phyloP scores from a whole-genome alignment of 1,140 invertebrate genomes.

The Drosophila virilis region DNA sequence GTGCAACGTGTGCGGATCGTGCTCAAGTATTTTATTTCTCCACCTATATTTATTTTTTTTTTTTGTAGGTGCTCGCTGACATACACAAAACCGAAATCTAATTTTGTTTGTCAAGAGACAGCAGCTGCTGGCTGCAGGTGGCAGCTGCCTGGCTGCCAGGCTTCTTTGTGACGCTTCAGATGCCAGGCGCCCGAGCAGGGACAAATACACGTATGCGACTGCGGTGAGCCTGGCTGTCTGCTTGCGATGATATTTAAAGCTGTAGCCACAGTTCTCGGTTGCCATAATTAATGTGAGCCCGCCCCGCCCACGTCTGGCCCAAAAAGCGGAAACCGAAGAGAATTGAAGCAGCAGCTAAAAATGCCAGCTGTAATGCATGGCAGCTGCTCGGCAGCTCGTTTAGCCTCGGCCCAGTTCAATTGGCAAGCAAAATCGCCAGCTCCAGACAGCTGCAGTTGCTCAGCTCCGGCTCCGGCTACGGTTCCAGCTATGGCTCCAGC shows the following conservation, averaged over 20 bases:
- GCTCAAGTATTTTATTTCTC: slow-evolving; percentile 1
- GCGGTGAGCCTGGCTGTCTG: slow-evolving; percentile 13
- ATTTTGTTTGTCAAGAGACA: slow-evolving; percentile 68
- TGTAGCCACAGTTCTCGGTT: slow-evolving; percentile 26
- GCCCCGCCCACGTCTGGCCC: background rate
- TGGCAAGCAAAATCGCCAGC: slow-evolving; percentile 19
- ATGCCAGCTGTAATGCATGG: slow-evolving; percentile 28
- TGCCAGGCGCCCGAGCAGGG: background rate
- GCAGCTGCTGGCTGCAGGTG: slow-evolving; percentile 5
- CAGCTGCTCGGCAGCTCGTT: slow-evolving; percentile 9
- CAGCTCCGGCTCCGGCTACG: background rate
- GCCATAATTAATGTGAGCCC: slow-evolving; percentile 74
- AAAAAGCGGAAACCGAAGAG: background rate
- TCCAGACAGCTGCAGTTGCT: background rate
- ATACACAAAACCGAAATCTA: slow-evolving; percentile 70
- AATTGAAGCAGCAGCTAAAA: slow-evolving; percentile 5
- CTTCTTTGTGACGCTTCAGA: too few relatives aligned
- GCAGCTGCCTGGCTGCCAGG: background rate
- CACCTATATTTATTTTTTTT: too few relatives aligned
- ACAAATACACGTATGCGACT: slow-evolving; percentile 17
- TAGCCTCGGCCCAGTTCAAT: slow-evolving; percentile 45
- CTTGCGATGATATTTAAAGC: slow-evolving; percentile 43
- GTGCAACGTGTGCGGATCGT: slow-evolving; percentile 51
- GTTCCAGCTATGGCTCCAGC: background rate
- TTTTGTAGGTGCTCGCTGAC: slow-evolving; percentile 33